Evolutionary conservation across 1,140 invertebrate genomes (phyloP).

Genomic region (Arion vulgaris): DNA sequence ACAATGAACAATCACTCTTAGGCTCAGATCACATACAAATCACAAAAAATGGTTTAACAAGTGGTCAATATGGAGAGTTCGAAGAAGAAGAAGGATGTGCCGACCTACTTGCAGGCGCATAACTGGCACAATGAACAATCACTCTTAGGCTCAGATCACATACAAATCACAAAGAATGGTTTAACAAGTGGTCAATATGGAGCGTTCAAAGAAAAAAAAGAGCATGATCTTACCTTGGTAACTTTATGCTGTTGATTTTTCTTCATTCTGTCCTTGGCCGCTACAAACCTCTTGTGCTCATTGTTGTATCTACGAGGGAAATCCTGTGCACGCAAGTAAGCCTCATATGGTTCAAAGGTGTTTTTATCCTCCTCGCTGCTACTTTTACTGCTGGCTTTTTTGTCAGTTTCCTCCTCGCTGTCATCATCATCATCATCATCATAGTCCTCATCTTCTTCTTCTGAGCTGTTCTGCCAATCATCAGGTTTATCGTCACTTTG

Average conservation of each 20-base stretch:
- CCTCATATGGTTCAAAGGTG: slow-evolving; percentile 41
- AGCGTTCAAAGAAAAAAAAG: too few species aligned
- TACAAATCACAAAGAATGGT: too few species aligned
- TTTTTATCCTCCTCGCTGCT: slow-evolving; percentile 27
- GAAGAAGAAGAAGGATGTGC: too few species aligned
- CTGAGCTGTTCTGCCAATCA: slow-evolving; percentile 16
- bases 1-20: too few species aligned
- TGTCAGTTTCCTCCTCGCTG: slow-evolving; percentile 48
- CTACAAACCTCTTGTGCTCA: slow-evolving; percentile 63
- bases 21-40: too few species aligned
- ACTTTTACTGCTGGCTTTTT: background rate
- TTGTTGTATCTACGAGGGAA: slow-evolving; percentile 53
- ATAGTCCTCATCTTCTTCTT: slow-evolving; percentile 41
- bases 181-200: too few species aligned
- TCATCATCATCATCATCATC: slow-evolving; percentile 49
- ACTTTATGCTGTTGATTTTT: slow-evolving; percentile 60
- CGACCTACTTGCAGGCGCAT: too few species aligned
- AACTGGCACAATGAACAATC: too few species aligned
- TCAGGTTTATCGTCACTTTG: slow-evolving; percentile 43
- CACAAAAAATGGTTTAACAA: too few species aligned
- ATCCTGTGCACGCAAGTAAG: slow-evolving; percentile 43
- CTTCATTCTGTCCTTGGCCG: slow-evolving; percentile 58
- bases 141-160: too few species aligned
- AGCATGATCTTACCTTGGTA: slow-evolving; percentile 61
- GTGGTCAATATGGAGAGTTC: too few species aligned